Base-by-base conservation (phyloP, 2,797 vertebrate genomes). In the Pipistrellus kuhlii region DNA sequence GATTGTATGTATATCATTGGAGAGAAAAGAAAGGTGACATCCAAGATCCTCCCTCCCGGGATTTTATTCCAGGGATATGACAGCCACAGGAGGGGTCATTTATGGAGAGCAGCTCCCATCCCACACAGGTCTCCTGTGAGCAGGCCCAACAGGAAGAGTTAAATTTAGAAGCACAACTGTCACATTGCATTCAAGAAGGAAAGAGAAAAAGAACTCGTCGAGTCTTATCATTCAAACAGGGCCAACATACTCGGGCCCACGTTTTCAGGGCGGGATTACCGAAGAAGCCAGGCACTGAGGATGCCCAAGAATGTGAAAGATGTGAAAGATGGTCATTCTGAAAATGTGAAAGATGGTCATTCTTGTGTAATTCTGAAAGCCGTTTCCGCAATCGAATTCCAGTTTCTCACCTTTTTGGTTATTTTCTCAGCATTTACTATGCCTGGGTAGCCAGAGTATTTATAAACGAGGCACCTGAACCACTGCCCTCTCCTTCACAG, bases 111-210 rank as follows among this genome's bases (percentile, higher is more conserved):
- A n/a, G 32, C 69, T 64, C 46, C 88, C 57, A 76, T n/a, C 51
- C 48, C 62, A 66, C 71, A 68, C 7, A 7, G 21, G 57, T 91
- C 78, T 77, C 73, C 75, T 20, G 21, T 82, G 85, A 95, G 53
- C 38, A 80, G 83, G 62, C 88, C 55, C 90, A 93, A 94, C 78
- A 94, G 95, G 78, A 95, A 94, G 38, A 93, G 62, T 57, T 91
- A 92, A 91, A 94, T 91, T 95, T 95, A 95, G 94, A 93, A 96
- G 69, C 51, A 93, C 51, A 89, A 95, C 75, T 75, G 75, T 96
- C 21, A 73, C 30, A 86, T 20, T 78, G 76, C 72, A 85, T 88
- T 94, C 51, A 86, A 93, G 48, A 93, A 91, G 32, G 20, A 68
- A 92, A 92, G 57, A 88, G 53, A 69, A 91, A 81, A 95, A 76